Evolutionary conservation across 1,140 invertebrate species (phyloP).

Genomic region (Lutraria rhynchaena): DNA sequence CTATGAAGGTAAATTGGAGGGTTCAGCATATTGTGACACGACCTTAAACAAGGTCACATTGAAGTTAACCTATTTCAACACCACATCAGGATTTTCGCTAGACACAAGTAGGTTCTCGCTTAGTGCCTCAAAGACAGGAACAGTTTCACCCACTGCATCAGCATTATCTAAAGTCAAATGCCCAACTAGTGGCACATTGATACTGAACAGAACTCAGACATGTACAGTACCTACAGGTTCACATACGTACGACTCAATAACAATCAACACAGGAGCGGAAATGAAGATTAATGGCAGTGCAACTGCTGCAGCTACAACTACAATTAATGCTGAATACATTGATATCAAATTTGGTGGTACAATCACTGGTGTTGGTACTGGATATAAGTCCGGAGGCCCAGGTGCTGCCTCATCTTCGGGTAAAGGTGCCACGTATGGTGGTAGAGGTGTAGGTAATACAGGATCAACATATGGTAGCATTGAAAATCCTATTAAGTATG

Average conservation of each 20-base stretch:
- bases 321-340: slow-evolving; percentile 65
- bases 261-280: slow-evolving; percentile 66
- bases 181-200: slow-evolving; percentile 28
- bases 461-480: slow-evolving; percentile 66
- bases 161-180: slow-evolving; percentile 45
- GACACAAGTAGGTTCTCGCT: slow-evolving; percentile 42
- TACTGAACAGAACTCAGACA: slow-evolving; percentile 58
- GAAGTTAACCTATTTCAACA: slow-evolving; percentile 58
- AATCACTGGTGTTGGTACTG: slow-evolving; percentile 66
- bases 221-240: slow-evolving; percentile 63
- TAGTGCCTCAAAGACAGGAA: slow-evolving; percentile 15
- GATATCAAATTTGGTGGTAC: slow-evolving; percentile 67
- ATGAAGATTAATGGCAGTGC: slow-evolving; percentile 64
- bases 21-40: slow-evolving; percentile 59
- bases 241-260: slow-evolving; percentile 64
- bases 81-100: slow-evolving; percentile 38
- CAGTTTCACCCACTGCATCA: slow-evolving; percentile 19
- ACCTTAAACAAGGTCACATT: slow-evolving; percentile 53
- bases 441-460: slow-evolving; percentile 62
- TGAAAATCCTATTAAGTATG: slow-evolving; percentile 66
- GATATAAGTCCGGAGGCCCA: slow-evolving; percentile 59
- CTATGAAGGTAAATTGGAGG: slow-evolving; percentile 60
- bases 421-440: slow-evolving; percentile 67
- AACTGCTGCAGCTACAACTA: slow-evolving; percentile 64
- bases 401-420: slow-evolving; percentile 58